Evolutionary conservation across 2,888 invertebrate species (phyloP), one percentile per base, ranked within the genome.

Genomic region (Campoplex nolae): DNA sequence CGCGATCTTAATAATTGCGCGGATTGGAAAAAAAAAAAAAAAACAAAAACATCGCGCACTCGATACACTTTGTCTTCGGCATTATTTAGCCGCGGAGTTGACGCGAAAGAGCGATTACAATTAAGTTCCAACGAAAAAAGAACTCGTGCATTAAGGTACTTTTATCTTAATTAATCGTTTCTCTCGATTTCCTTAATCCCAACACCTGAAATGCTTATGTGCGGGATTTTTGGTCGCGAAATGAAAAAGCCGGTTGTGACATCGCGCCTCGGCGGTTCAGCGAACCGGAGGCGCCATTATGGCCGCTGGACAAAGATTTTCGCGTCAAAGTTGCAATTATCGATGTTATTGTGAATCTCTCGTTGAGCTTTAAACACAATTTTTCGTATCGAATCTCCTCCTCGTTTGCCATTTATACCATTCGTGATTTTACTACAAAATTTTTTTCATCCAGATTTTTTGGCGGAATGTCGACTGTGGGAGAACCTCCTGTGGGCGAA

Each of bases 251-350:
- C 87, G 87, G 87, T 67, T 76, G 18, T 38, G 45, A 67, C 54
- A 75, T 65, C 73, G 81, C 68, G 84, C 54, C 35, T 35, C 70
- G 48, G 71, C 77, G 84, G 81, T 81, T 68, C 75, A 35, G 77
- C 67, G 84, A 78, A 87, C 87, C 84, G 84, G 78, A 3, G n/a
- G 75, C 82, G 84, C 87, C 87, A 87, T 85, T 84, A 87, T 87
- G 82, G 87, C 84, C 45, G 84, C 75, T 13, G 38, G 11, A 18
- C 56, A 62, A 83, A 75, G 62, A 48, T 54, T 68, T 67, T 62
- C 68, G 75, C 71, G 38, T 62, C 32, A 73, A 48, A 58, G 28
- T 28, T 76, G 42, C 73, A 68, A 83, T 67, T 58, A 73, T 80
- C 56, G 23, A 45, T 65, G 56, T 62, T 32, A 3, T 62, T 62